Base-by-base conservation (phyloP, 2,888 invertebrate species). In the Panorpa germanica region DNA sequence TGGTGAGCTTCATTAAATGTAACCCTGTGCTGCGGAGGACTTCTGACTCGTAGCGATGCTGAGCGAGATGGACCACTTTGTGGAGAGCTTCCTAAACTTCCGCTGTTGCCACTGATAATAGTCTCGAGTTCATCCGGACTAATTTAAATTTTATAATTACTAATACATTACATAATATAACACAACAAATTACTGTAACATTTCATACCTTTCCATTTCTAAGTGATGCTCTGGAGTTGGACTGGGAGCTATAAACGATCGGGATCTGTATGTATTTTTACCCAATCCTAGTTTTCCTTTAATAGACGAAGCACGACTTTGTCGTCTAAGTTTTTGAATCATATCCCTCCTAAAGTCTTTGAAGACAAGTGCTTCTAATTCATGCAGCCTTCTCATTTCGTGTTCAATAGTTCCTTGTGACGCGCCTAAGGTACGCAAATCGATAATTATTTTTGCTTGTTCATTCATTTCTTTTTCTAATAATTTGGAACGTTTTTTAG, bases 381-480 rank as follows among this genome's bases (percentile, higher is more conserved):
- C 93, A 39, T 91, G 83, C 32, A 98, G 57, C 35, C 90, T 66
- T 43, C 82, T 74, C 61, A 88, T 73, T 59, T 96, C 95, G 42
- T 80, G 72, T 43, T 95, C 90, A 32, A 98, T 81, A 3, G 86
- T 88, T 25, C 75, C 70, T 43, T 83, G 80, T 13, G 81, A 81
- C 17, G 91, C 91, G 1, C 91, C 90, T 24, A 85, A 57, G 4
- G 80, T 74, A 41, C 81, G 66, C 39, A 96, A 58, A 53, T 93
- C 93, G 49, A 85, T 88, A 36, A 96, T 90, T 32, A 90, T 80
- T 58, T 86, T 86, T 8, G 91, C 81, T 51, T 95, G 91, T 50
- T 95, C 93, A 47, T 86, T 88, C 88, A 98, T 91, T 57, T 91
- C 91, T 47, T 83, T 81, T 55, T 95, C 93, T 43, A 93, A 83